Conservation (phyloP, 2,888 invertebrate species). For the Neoitamus cyanurus region DNA sequence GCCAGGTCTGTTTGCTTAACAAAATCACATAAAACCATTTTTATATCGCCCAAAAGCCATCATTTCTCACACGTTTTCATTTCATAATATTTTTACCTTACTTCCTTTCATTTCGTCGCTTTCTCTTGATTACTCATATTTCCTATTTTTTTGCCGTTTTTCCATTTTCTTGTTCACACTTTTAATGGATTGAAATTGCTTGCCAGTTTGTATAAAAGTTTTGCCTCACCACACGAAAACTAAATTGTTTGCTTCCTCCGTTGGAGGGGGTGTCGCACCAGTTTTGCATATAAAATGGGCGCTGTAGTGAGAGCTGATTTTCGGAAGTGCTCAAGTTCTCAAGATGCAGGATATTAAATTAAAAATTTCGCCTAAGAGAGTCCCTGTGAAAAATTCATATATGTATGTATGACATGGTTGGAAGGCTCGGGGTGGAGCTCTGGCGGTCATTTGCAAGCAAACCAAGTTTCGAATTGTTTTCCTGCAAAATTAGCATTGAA, state of each 20-base stretch:
- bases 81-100: not conserved
- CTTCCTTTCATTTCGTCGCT: not conserved
- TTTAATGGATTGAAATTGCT: constrained; percentile 41
- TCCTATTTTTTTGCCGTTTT: not conserved
- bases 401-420: not conserved
- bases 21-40: constrained; percentile 50
- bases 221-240: constrained; percentile 1
- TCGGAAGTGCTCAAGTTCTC: not conserved
- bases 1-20: constrained; percentile 86
- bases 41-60: constrained; percentile 27
- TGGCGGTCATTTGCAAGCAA: not conserved
- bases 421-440: not conserved
- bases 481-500: not conserved
- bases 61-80: constrained; percentile 39
- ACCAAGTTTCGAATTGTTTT: not conserved
- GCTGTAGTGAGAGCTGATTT: constrained; percentile 15
- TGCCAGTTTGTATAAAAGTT: constrained; percentile 23
- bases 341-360: not conserved
- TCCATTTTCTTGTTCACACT: constrained; percentile 6
- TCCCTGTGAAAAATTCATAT: not conserved
- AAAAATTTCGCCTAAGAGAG: not conserved
- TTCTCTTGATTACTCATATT: constrained; percentile 1
- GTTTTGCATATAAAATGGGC: not conserved
- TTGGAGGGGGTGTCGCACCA: not conserved
- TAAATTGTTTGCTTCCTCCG: not conserved